Evolutionary conservation across 1,140 invertebrate species (phyloP).

Genomic region (Platyscapa corneri): DNA sequence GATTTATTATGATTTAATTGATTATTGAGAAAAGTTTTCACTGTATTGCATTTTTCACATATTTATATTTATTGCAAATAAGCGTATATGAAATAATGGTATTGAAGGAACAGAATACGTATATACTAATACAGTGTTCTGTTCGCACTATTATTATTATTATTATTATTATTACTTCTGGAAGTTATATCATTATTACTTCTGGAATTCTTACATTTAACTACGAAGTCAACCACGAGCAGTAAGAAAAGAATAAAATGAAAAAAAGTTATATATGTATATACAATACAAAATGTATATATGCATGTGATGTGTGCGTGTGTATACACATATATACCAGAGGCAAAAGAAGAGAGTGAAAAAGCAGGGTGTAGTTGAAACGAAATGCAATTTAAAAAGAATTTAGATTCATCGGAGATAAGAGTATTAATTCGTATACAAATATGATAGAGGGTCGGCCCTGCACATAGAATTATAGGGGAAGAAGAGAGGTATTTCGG

Average conservation of each 20-base stretch:
- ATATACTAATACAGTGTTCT: background rate
- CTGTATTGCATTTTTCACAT: no score
- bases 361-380: background rate
- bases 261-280: background rate
- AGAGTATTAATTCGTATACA: slow-evolving; percentile 48
- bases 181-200: no score
- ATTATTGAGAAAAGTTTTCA: no score
- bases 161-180: no score
- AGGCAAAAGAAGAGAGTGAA: background rate
- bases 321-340: no score
- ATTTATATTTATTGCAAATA: no score
- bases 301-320: no score
- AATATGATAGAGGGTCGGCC: slow-evolving; percentile 35
- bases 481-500: slow-evolving; percentile 54
- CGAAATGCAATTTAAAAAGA: slow-evolving; percentile 45
- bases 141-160: no score
- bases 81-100: no score
- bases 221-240: slow-evolving; percentile 23
- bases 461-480: slow-evolving; percentile 52
- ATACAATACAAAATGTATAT: no score
- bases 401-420: slow-evolving; percentile 54
- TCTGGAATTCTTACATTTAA: slow-evolving; percentile 21
- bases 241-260: slow-evolving; percentile 32
- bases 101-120: background rate
- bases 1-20: no score